These are phyloP conservation scores for Ditylenchus dipsaci DNA, from an alignment of 1,140 invertebrate genomes.

Conservation along the genomic window DNA sequence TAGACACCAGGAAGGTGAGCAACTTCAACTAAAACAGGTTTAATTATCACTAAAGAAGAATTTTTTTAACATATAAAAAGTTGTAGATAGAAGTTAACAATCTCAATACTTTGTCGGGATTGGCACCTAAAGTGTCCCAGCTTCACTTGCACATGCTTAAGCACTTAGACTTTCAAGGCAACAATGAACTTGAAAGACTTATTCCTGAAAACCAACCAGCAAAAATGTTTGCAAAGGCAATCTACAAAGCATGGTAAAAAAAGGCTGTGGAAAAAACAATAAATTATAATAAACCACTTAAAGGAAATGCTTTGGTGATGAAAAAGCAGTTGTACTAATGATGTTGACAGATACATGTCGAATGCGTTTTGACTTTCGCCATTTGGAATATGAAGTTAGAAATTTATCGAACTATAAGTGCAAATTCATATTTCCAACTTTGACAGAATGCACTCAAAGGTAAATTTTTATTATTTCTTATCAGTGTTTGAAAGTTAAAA, in stretches of 20 bases:
- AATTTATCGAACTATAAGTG: slow-evolving; percentile 50
- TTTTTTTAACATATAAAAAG: slow-evolving; percentile 19
- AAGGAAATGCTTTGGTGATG: slow-evolving; percentile 32
- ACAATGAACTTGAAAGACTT: slow-evolving; percentile 7
- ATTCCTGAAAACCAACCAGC: slow-evolving; percentile 52
- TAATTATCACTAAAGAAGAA: background rate
- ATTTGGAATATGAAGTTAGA: slow-evolving; percentile 79
- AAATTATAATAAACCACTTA: slow-evolving; percentile 20
- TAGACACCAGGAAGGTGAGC: slow-evolving; percentile 31
- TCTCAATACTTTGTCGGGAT: slow-evolving; percentile 86
- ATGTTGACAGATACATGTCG: slow-evolving; percentile 74
- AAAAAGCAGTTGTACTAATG: slow-evolving; percentile 73
- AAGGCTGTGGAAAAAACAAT: too few species aligned
- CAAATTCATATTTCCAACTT: background rate
- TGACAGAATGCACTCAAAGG: background rate
- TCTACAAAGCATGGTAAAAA: slow-evolving; percentile 51
- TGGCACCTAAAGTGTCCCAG: slow-evolving; percentile 66
- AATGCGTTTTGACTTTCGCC: slow-evolving; percentile 70
- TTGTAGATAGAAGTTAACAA: slow-evolving; percentile 86
- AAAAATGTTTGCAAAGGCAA: slow-evolving; percentile 36
- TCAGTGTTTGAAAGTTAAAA: too few species aligned
- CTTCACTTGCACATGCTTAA: slow-evolving; percentile 61
- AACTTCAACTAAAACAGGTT: slow-evolving; percentile 49
- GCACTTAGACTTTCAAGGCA: slow-evolving; percentile 12
- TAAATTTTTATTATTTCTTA: too few species aligned